Percentiles rank a stretch among this genome's conserved stretches.
These are phyloP conservation scores for Enteromius mattozi DNA, from an alignment of 2,797 vertebrate species.

Conservation along the genomic window DNA sequence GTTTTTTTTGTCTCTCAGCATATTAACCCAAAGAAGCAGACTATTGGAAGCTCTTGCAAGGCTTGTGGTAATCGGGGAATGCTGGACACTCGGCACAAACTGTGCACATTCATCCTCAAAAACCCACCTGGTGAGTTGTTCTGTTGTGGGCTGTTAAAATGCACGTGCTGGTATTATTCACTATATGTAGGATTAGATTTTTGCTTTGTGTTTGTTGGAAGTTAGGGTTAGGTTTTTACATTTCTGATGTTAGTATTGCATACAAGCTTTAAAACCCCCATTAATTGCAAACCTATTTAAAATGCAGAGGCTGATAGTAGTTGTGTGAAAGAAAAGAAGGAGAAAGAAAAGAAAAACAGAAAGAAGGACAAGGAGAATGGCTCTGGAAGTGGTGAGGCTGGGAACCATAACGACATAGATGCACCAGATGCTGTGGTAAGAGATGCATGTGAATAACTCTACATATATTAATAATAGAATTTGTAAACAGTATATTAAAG, in stretches of 20 bases:
- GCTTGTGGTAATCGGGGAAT: conserved; percentile 98
- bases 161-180: not conserved
- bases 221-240: not conserved
- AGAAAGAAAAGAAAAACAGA: conserved; percentile 97
- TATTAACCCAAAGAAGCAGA: conserved; percentile 99
- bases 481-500: not conserved
- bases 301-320: conserved; percentile 88
- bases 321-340: conserved; percentile 87
- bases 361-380: conserved; percentile 99
- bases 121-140: conserved; percentile 90
- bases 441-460: not conserved
- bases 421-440: conserved; percentile 90
- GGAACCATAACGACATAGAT: conserved; percentile 84
- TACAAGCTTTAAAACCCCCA: not conserved
- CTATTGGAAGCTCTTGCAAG: conserved; percentile 98
- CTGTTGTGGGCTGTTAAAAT: not conserved
- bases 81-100: conserved; percentile 99
- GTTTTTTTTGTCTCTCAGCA: conserved; percentile 71
- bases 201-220: not conserved
- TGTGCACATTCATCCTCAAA: conserved; percentile 99
- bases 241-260: not conserved
- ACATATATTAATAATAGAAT: not conserved
- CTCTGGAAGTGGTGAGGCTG: conserved; percentile 84
- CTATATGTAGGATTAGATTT: not conserved
- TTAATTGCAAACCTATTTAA: not conserved